phyloP scores from a whole-genome alignment of 2,113 vertebrate genomes.

The Podarcis muralis region DNA sequence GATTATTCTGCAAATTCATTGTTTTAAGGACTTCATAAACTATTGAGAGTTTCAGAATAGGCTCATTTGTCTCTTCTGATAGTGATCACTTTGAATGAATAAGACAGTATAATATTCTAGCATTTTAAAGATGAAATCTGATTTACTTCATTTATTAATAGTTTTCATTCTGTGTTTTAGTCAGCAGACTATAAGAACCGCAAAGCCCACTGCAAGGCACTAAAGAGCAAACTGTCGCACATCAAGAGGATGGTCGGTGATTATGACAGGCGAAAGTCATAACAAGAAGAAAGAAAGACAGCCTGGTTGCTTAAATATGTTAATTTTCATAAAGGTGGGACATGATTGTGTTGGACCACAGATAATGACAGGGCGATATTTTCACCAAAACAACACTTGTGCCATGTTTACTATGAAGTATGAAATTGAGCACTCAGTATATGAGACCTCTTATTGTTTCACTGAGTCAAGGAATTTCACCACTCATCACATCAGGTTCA shows the following conservation, averaged over 20 bases:
- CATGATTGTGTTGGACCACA: conserved; percentile 1
- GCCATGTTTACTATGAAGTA: conserved; percentile 24
- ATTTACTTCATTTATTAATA: conserved; percentile 1
- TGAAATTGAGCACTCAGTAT: not conserved
- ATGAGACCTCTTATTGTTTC: not conserved
- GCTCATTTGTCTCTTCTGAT: not conserved
- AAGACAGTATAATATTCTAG: not conserved
- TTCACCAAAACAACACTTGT: not conserved
- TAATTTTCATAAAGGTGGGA: not conserved
- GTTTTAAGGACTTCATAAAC: not conserved
- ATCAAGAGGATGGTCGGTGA: conserved; percentile 87
- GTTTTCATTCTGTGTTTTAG: conserved; percentile 56
- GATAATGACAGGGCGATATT: not conserved
- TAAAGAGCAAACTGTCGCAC: conserved; percentile 84
- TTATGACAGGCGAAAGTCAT: conserved; percentile 77
- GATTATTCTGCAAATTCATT: too few species aligned
- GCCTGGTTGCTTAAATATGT: not conserved
- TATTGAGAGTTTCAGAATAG: not conserved
- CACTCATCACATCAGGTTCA: not conserved
- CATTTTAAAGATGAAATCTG: not conserved
- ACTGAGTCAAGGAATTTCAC: conserved; percentile 2
- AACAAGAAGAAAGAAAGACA: conserved; percentile 2
- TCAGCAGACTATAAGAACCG: conserved; percentile 84
- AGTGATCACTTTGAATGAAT: not conserved
- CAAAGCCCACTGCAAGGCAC: conserved; percentile 81